Evolutionary conservation across 2,113 vertebrate genomes (phyloP).

Genomic region (Cromileptes altivelis): DNA sequence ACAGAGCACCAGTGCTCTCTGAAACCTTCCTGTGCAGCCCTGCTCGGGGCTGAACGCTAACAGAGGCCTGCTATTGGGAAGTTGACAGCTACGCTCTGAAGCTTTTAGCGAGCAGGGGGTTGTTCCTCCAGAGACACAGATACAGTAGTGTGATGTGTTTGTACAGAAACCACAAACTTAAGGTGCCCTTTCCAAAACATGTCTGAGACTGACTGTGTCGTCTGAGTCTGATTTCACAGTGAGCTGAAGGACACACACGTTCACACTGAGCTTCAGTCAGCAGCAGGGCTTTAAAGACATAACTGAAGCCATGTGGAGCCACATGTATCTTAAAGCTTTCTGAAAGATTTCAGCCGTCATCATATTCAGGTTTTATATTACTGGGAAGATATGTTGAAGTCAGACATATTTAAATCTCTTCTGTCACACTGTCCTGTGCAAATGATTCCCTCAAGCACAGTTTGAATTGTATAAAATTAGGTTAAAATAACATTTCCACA

Average conservation of each 20-base stretch:
- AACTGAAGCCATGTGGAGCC: too few species aligned
- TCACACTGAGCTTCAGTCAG: constrained; percentile 11
- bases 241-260: constrained; percentile 25
- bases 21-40: constrained; percentile 17
- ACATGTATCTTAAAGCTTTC: too few species aligned
- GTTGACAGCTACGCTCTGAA: constrained; percentile 14
- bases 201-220: constrained; percentile 47
- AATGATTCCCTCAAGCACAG: too few species aligned
- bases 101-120: constrained; percentile 30
- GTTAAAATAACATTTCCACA: too few species aligned
- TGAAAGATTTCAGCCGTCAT: too few species aligned
- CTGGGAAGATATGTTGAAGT: too few species aligned
- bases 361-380: too few species aligned
- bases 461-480: too few species aligned
- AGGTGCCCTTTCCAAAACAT: constrained; percentile 63
- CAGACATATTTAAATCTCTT: too few species aligned
- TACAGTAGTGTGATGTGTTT: constrained; percentile 76
- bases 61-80: constrained; percentile 74
- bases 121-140: constrained; percentile 57
- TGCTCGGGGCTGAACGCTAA: neutral
- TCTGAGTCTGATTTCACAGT: constrained; percentile 37
- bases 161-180: constrained; percentile 63
- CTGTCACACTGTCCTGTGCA: too few species aligned
- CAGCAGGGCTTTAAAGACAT: too few species aligned
- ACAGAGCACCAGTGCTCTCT: neutral